Percentiles rank a stretch among this genome's conserved stretches.
These are phyloP conservation scores for Phylloscopus trochiloides DNA, from an alignment of 2,113 vertebrate genomes.

Conservation along the genomic window DNA sequence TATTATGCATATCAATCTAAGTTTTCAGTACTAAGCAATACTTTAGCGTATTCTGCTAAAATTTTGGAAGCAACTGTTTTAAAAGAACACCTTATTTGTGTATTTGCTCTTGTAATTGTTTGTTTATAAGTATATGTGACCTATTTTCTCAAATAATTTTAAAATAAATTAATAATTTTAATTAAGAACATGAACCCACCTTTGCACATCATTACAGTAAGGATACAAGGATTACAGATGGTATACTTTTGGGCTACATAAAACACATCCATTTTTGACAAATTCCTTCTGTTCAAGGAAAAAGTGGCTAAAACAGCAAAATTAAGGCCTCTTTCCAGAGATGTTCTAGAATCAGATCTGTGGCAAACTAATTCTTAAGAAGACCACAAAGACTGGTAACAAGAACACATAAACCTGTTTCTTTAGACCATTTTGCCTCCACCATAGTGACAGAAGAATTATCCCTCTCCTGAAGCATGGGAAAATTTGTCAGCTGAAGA, in stretches of 20 bases:
- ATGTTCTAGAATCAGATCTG: not conserved
- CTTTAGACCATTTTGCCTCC: not conserved
- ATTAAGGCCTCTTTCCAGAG: not conserved
- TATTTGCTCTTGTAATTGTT: not conserved
- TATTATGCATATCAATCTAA: not conserved
- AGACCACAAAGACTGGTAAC: not conserved
- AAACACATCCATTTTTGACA: not conserved
- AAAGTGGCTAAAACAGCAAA: not conserved
- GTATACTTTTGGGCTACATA: not conserved
- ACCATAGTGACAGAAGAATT: not conserved
- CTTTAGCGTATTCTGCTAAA: not conserved
- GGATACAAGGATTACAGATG: not conserved
- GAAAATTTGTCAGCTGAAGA: not conserved
- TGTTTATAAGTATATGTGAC: not conserved
- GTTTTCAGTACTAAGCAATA: not conserved
- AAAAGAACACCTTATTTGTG: not conserved
- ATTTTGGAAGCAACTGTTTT: not conserved
- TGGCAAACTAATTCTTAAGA: not conserved
- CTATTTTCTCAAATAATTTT: not conserved
- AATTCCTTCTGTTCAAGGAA: not conserved
- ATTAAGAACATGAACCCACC: not conserved
- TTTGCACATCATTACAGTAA: not conserved
- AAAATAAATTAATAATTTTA: not conserved
- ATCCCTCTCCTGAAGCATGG: not conserved
- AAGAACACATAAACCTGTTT: not conserved